Base-by-base conservation (phyloP, 2,888 invertebrate species). In the Ophonus ardosiacus region DNA sequence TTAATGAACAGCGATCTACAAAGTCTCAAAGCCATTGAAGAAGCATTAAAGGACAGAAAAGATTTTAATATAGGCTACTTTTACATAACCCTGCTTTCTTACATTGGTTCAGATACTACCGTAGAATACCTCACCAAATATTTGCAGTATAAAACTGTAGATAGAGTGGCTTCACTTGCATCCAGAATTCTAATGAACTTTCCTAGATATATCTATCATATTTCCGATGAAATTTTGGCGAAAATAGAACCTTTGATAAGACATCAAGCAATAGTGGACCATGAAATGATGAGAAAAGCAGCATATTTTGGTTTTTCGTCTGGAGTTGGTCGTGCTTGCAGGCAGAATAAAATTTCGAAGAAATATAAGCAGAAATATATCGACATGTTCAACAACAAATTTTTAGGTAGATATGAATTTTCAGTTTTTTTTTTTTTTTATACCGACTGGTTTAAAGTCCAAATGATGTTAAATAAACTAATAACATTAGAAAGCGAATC, bases 351-450 rank as follows among this genome's bases (percentile, higher is more conserved):
- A 13, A 38, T 68, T 15, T 15, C n/a, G 31, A n/a, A 38, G 5
- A 40, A 68, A 68, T 38, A 38, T 7, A 15, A 31, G 15, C 10
- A 31, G n/a, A 68, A 68, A 68, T 68, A 68, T n/a, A 68, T 38
- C 13, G 15, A 68, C 7, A 15, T 38, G 15, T 68, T 38, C 15
- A 13, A 68, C 17, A 31, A 68, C 15, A 31, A 68, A 68, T 68
- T 38, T 7, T 38, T 68, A 68, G 31, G 24, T 59, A 59, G 3
- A 18, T 59, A 17, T 15, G 7, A 0, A 15, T 15, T 15, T 15
- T 15, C n/a, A 17, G 15, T 15, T 7, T 7, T 0, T 59, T 15
- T 59, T 59, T 56, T 17, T 59, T 59, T 59, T 18, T n/a, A n/a
- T n/a, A n/a, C n/a, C n/a, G n/a, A n/a, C n/a, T n/a, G n/a, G n/a